Base-by-base conservation (phyloP, 2,797 vertebrate species). In the Microcaecilia unicolor region DNA sequence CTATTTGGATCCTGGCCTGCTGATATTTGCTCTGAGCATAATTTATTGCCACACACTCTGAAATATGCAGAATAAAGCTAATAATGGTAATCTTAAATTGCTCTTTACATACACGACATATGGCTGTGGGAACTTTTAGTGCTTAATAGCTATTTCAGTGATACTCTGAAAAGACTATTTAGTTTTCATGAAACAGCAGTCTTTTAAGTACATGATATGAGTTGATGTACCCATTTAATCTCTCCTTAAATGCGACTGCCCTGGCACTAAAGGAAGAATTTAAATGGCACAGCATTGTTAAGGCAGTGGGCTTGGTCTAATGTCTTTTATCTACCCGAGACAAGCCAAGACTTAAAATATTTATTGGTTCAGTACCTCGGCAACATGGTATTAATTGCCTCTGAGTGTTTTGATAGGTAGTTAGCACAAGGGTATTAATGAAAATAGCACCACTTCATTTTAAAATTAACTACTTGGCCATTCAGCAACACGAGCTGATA, bases 391-490 rank as follows among this genome's bases (percentile, higher is more conserved):
- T 77, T 79, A 79, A 79, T 78, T 76, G 77, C 70, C 64, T 54
- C 41, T 25, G 54, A 32, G 51, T 59, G 67, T 66, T 78, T 64
- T 71, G 70, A 74, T 77, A 68, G 77, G 72, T 72, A 74, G 65
- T 76, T 77, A 74, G 65, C 40, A 32, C 48, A 31, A 27, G 57
- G 52, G 65, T 70, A 78, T 81, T 76, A 81, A 81, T 79, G 72
- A 78, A 81, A 83, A 78, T 64, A 78, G 67, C 66, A 62, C 54
- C 64, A 62, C 72, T 81, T 80, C 74, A 64, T 74, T 75, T 73
- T 58, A 64, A 70, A 79, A 80, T 82, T 76, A 80, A 78, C 74
- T 66, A 44, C 73, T 62, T 68, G 65, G 65, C 65, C 55, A 58
- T 70, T 80, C 70, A 64, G 62, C 62, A 68, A 48, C 42, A 55